Conservation (phyloP, 2,888 invertebrate species). For the Acrobeloides nanus region DNA sequence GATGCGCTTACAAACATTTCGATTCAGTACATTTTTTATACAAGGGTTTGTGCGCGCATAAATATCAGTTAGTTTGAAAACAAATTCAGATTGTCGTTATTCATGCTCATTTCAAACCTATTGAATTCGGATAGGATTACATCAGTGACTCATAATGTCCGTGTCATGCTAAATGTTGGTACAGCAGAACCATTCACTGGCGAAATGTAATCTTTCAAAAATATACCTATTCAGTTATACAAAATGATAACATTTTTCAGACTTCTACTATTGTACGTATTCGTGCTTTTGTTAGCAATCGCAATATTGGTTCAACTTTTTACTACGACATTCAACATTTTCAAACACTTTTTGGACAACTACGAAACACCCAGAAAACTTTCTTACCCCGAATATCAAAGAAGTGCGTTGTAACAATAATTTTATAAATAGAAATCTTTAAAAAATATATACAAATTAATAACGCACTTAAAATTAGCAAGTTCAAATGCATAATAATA, state of each 20-base stretch:
- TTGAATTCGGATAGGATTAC: slow-evolving; percentile 20
- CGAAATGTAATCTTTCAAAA: slow-evolving; percentile 12
- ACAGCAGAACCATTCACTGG: slow-evolving; percentile 11
- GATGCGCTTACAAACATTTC: slow-evolving; percentile 8
- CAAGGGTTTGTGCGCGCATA: slow-evolving; percentile 14
- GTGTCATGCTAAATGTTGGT: slow-evolving; percentile 12
- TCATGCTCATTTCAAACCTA: slow-evolving; percentile 14
- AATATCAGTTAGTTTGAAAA: neutral
- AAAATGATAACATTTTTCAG: slow-evolving; percentile 16
- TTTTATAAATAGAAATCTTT: no score
- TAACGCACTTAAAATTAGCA: no score
- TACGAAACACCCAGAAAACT: no score
- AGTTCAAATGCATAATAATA: no score
- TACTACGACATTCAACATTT: slow-evolving; percentile 15
- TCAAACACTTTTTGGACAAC: slow-evolving; percentile 9
- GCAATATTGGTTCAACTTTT: slow-evolving; percentile 16
- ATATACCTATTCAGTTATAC: no score
- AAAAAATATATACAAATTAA: no score
- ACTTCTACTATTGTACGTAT: slow-evolving; percentile 17
- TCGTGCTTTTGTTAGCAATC: slow-evolving; percentile 17
- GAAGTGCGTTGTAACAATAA: no score
- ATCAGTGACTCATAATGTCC: slow-evolving; percentile 20
- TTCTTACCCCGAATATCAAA: no score
- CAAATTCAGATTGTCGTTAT: slow-evolving; percentile 11
- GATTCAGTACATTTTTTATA: slow-evolving; percentile 18